Base-by-base conservation (phyloP, 2,888 invertebrate genomes). In the Amblyteles armatorius region DNA sequence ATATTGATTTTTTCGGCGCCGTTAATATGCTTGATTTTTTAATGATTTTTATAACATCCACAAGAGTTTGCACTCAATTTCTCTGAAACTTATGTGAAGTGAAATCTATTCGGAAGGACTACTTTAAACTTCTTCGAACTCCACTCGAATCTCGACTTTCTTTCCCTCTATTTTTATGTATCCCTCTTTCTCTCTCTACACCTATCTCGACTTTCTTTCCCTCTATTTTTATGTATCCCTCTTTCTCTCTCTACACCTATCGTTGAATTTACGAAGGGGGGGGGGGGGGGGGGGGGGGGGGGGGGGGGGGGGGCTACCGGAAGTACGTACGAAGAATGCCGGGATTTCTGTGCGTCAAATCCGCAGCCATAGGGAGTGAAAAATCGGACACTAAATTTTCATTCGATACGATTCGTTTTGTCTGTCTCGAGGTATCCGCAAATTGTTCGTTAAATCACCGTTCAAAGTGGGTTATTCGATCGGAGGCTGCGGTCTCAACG, bases 101-200 rank as follows among this genome's bases (percentile, higher is more conserved):
- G 26, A 26, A 26, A 3, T 0, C 26, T 26, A 26, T 26, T 26
- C 26, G 26, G 3, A 26, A 26, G 26, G 26, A 26, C 26, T 26
- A 26, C 26, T 26, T 26, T 26, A 26, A 26, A 26, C 26, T 26
- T 65, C 52, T 55, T n/a, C 68, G 76, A 74, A 81, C 81, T 74
- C 52, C 69, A 81, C 69, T 69, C 60, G 60, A 83, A 69, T 82
- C 68, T 65, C 78, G 67, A 67, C 44, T 73, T 78, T 72, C 77
- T 65, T 36, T 73, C 48, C 68, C 48, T 22, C 22, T 13, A 1
- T 13, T 13, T 57, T 11, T 3, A 5, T 13, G 26, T 13, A 13
- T 57, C 26, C 1, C 7, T 22, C 67, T 2, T 36, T 7, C 67
- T 63, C 65, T 16, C 36, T 29, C 50, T 3, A n/a, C n/a, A n/a